Percentiles rank a stretch among this genome's conserved stretches.
These are phyloP conservation scores for Dascyllus trimaculatus DNA, from an alignment of 2,113 vertebrate species.

Conservation along the genomic window DNA sequence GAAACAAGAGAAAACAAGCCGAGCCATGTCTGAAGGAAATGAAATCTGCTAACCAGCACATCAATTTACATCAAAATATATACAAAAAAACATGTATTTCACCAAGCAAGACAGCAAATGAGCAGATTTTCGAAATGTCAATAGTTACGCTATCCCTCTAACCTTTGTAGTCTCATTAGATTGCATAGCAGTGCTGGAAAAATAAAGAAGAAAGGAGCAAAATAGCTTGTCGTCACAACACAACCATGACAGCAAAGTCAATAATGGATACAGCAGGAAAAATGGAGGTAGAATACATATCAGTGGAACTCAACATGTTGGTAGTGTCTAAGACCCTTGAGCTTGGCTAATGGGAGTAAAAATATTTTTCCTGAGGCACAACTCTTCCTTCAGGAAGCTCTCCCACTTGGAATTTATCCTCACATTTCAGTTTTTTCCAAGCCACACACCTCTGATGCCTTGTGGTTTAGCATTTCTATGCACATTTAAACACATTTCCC, in stretches of 20 bases:
- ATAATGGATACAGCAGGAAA: not conserved
- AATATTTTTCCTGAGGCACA: slow-evolving; percentile 4
- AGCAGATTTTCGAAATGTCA: no score
- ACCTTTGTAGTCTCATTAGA: not conserved
- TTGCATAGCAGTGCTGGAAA: no score
- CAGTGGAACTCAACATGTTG: not conserved
- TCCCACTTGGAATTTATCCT: not conserved
- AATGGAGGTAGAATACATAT: not conserved
- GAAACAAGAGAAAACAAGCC: no score
- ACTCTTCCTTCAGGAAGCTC: not conserved
- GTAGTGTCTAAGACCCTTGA: not conserved
- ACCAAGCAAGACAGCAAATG: no score
- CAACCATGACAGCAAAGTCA: not conserved
- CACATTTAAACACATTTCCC: slow-evolving; percentile 7
- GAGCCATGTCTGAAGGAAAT: no score
- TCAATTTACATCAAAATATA: no score
- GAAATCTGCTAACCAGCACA: not conserved
- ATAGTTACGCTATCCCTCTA: no score
- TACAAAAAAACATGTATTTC: no score
- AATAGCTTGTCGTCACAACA: not conserved
- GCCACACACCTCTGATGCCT: not conserved
- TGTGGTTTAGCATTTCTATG: not conserved
- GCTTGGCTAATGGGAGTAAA: not conserved
- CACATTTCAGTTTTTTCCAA: not conserved
- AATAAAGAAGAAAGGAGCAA: not conserved